Base-by-base conservation (phyloP, 2,113 vertebrate genomes). In the Siniperca chuatsi region DNA sequence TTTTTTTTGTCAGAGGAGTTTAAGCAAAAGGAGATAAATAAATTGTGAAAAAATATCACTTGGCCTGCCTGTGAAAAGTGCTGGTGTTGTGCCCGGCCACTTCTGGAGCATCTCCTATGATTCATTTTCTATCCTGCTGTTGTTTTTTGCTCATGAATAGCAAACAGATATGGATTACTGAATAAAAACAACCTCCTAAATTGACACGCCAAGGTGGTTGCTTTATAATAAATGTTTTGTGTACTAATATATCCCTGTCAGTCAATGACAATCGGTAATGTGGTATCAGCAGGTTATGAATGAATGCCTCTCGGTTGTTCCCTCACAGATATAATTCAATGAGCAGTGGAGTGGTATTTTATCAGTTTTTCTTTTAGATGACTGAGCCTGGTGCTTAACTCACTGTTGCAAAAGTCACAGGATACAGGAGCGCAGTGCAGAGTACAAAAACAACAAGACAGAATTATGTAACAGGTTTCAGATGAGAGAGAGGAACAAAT, bases 91-190 rank as follows among this genome's bases (percentile, higher is more conserved):
- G 85, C 75, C 80, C 42, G 67, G 85, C 87, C 91, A 92, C 89
- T 92, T 93, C 87, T 92, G 29, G 75, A 85, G 84, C 65, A 69
- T 85, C 89, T 83, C 62, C 76, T 82, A 70, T 86, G 86, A 90
- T 92, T 93, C 55, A 83, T 90, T 93, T 90, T 81, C 76, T 73
- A 25, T 83, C 76, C 77, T 35, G 78, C 55, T 7, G 12, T 88
- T 84, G 78, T 87, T 83, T 88, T 71, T 48, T 37, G 46, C 85
- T 92, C 90, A 92, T 92, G 90, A 93, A 93, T 93, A 87, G 61
- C 68, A 88, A 92, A 77, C 78, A 81, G 71, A 82, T 77, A 83
- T 77, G 65, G 76, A 87, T 92, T 90, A 83, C 73, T 64, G 66
- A 77, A 82, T 88, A 86, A 87, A 92, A 91, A 86, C 65, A 75